Evolutionary conservation across 2,113 vertebrate species (phyloP), one percentile per base, ranked within the genome.

Genomic region (Xiphophorus hellerii): DNA sequence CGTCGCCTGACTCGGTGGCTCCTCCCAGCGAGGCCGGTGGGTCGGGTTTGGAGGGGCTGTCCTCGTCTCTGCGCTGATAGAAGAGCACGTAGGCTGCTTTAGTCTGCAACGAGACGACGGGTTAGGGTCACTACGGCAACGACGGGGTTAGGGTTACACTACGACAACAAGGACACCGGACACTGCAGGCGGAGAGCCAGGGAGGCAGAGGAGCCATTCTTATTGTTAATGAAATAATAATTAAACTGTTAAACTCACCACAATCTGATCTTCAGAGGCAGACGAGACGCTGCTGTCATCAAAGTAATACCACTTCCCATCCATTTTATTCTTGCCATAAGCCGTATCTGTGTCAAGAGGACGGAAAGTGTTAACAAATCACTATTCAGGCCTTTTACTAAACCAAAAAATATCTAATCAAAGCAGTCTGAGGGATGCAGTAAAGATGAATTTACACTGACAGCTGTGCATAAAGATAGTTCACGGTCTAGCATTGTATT

Each of bases 1-100:
- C 97, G 0, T 96, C 95, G 5, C 93, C 94, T 31, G 93, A 85
- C 0, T 91, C 93, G 0, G 93, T 88, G 30, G 93, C 93, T 76
- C 92, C 93, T 39, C 94, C 93, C 44, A 93, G 74, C 2, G 94
- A 91, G 37, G 94, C 93, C 10, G 89, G 90, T n/a, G 93, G 62
- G 54, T 92, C 92, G 72, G 94, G 87, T 68, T 91, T 91, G 76
- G 91, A 76, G 48, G 87, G 89, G 30, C 88, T 86, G 17, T 96
- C 95, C 4, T 92, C 88, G 3, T 96, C 97, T 84, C 96, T 94
- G 66, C 97, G 97, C 87, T 98, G 96, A 89, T 98, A 98, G 81
- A 99, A 99, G 42, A 99, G 94, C 91, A 99, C 97, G 0, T 99
- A 99, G 0, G 97, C 97, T 3, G 97, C 98, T 89, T 99, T 99